Conservation (phyloP, 2,113 vertebrate species). For the Coptodon rendalli region DNA sequence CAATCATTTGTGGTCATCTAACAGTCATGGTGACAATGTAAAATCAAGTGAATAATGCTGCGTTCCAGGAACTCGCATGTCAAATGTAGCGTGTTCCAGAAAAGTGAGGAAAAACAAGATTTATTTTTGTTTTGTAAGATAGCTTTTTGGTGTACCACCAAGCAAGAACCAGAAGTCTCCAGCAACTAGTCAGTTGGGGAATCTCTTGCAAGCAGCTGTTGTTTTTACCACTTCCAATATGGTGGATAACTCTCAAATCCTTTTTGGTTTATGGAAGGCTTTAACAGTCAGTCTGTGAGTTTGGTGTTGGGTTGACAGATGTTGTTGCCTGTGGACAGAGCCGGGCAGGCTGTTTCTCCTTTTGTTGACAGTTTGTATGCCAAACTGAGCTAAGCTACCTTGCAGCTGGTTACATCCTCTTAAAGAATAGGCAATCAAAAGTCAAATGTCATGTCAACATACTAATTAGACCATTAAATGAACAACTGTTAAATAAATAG, state of each 20-base stretch:
- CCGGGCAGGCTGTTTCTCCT: neutral
- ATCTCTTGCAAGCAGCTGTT: neutral
- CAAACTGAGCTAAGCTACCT: neutral
- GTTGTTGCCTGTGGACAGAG: neutral
- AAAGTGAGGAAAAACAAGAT: neutral
- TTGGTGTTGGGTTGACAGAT: neutral
- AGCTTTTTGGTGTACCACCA: neutral
- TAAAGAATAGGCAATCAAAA: neutral
- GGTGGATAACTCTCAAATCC: neutral
- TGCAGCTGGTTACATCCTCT: neutral
- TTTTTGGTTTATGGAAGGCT: neutral
- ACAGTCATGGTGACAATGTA: neutral
- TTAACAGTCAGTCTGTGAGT: neutral
- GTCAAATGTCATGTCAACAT: neutral
- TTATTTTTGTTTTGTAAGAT: neutral
- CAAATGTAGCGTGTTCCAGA: neutral
- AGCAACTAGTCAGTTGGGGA: neutral
- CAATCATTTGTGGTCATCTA: neutral
- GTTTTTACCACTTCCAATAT: neutral
- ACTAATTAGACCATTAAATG: neutral
- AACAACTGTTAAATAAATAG: neutral
- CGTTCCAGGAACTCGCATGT: fast-evolving
- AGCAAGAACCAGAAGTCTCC: neutral
- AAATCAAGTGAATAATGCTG: neutral
- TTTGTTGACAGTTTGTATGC: neutral